A percentile compares a stretch with the other conserved stretches of the same genome.
Evolutionary conservation across 2,113 vertebrate species (phyloP).

Genomic region (Dipodomys stephensi): DNA sequence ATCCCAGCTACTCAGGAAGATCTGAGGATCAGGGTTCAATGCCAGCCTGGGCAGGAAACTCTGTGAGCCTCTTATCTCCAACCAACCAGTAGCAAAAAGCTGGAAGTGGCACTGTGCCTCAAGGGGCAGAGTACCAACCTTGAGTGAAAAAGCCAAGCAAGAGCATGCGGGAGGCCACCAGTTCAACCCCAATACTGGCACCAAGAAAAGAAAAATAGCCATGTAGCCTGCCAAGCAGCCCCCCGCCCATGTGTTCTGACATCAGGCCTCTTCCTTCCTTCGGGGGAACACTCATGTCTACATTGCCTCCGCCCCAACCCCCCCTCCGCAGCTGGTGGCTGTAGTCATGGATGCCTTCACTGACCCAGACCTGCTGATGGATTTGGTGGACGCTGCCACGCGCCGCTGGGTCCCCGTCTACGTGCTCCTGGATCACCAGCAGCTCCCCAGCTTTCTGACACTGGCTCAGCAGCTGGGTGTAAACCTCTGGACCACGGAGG

Average conservation of each 20-base stretch:
- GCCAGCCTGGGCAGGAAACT: too few species aligned
- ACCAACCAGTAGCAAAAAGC: too few species aligned
- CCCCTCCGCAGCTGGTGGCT: slow-evolving; percentile 89
- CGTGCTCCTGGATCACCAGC: slow-evolving; percentile 88
- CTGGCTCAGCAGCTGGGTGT: slow-evolving; percentile 81
- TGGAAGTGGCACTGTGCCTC: too few species aligned
- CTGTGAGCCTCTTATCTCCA: too few species aligned
- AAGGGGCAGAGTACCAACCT: too few species aligned
- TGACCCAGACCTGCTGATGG: slow-evolving; percentile 86
- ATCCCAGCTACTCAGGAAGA: too few species aligned
- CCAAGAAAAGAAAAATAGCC: too few species aligned
- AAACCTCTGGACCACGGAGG: slow-evolving; percentile 82
- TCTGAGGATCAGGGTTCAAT: not conserved
- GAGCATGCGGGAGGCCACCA: too few species aligned
- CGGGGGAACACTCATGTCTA: too few species aligned
- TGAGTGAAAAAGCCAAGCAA: too few species aligned
- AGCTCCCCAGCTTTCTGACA: slow-evolving; percentile 78
- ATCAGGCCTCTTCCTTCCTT: not conserved
- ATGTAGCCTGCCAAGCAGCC: not conserved
- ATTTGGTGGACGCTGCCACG: slow-evolving; percentile 85
- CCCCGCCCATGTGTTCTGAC: not conserved
- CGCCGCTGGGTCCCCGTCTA: slow-evolving; percentile 90
- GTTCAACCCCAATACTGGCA: too few species aligned
- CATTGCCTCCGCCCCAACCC: not conserved
- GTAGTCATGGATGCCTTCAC: slow-evolving; percentile 92